Conservation (phyloP, 2,888 invertebrate species). For the Lobophora halterata region DNA sequence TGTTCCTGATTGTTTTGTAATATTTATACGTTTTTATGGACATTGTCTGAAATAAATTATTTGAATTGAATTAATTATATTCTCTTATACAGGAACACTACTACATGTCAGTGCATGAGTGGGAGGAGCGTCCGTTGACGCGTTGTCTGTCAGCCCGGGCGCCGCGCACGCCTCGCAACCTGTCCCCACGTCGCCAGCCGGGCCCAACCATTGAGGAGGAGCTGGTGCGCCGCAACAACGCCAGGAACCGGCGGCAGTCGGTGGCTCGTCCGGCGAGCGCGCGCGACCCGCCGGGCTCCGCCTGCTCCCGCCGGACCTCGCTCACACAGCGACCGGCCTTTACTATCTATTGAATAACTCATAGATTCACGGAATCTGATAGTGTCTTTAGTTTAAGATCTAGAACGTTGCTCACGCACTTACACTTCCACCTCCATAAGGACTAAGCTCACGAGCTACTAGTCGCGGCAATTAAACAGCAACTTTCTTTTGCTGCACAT, state of each 20-base stretch:
- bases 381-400: too few species aligned
- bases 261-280: conserved; percentile 58
- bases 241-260: conserved; percentile 56
- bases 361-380: background rate
- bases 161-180: conserved; percentile 50
- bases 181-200: conserved; percentile 50
- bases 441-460: too few species aligned
- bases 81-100: conserved; percentile 63
- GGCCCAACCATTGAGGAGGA: conserved; percentile 40
- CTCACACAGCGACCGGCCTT: conserved; percentile 71
- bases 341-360: conserved; percentile 48
- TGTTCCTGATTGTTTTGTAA: too few species aligned
- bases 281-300: conserved; percentile 55
- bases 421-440: too few species aligned
- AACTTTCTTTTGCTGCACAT: too few species aligned
- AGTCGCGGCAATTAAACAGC: too few species aligned
- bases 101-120: conserved; percentile 61
- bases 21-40: too few species aligned
- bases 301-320: conserved; percentile 58
- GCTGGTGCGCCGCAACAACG: conserved; percentile 56
- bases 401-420: too few species aligned
- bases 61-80: too few species aligned
- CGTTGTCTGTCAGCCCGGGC: conserved; percentile 64
- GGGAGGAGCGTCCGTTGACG: conserved; percentile 58
- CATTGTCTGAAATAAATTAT: too few species aligned